Evolutionary conservation across 2,113 vertebrate genomes (phyloP), one percentile per base, ranked within the genome.

Genomic region (Machaerirhynchus nigripectus): DNA sequence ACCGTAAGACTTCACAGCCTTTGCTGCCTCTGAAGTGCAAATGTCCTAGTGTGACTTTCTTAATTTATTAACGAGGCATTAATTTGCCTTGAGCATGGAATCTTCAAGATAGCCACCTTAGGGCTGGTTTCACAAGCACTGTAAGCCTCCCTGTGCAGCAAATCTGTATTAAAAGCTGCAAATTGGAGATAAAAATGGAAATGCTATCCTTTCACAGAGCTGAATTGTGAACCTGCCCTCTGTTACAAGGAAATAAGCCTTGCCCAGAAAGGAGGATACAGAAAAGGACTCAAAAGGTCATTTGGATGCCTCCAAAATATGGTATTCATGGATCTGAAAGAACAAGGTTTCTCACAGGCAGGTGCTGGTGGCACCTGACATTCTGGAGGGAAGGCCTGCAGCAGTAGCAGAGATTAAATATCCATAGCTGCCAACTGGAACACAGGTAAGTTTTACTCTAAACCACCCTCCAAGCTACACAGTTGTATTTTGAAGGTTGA

Each of bases 121-220:
- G 68, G 20, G 40, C 49, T 75, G 50, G 64, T 87, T 95, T 83
- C 70, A 44, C 3, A 10, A 71, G 78, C 42, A 47, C 83, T 77
- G n/a, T 71, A 94, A 93, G 64, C 71, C 76, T 71, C 52, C 50
- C 87, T 55, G 64, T 23, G 93, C 67, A 83, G 81, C n/a, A 85
- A 83, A 91, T 79, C 94, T 89, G n/a, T 39, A 78, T 44, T 76
- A 63, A 68, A 90, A 89, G 80, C 75, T 83, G 67, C 71, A 95
- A 90, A 96, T 1, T 59, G 59, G 90, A 96, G 79, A 92, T 73
- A 87, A 96, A 96, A 96, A 84, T 84, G 84, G n/a, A 83, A 64
- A 71, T 4, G 9, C 4, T 35, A 50, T 49, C 35, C 56, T 82
- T 79, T 89, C 31, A 22, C 19, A 33, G 33, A 95, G 81, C 2